Percentiles rank a stretch among this genome's conserved stretches.
Conservation (phyloP, 2,797 vertebrate genomes). For the Cirrhinus molitorella region DNA sequence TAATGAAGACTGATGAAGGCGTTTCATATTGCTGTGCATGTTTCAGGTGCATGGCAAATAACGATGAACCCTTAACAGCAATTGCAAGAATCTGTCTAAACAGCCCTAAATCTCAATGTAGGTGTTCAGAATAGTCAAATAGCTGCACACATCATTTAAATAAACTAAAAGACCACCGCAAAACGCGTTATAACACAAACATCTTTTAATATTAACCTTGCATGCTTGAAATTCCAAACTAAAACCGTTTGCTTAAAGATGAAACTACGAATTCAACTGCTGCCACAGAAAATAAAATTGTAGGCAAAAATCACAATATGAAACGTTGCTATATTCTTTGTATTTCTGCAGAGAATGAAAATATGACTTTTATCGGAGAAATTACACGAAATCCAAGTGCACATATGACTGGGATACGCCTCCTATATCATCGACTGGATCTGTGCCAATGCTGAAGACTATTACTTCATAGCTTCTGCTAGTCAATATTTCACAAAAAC, state of each 20-base stretch:
- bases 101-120: neutral
- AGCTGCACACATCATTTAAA: no score
- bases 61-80: neutral
- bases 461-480: conserved; percentile 14
- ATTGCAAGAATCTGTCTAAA: neutral
- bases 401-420: conserved; percentile 27
- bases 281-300: no score
- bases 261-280: neutral
- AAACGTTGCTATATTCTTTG: no score
- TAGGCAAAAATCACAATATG: no score
- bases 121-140: neutral
- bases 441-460: conserved; percentile 38
- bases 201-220: neutral
- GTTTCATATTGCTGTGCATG: neutral
- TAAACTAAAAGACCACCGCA: neutral
- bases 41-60: neutral
- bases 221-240: neutral
- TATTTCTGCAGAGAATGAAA: neutral
- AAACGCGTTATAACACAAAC: neutral
- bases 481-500: conserved; percentile 5
- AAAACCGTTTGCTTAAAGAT: neutral
- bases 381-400: conserved; percentile 1
- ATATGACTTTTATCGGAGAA: neutral
- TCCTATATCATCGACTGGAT: conserved; percentile 42
- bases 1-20: neutral